Evolutionary conservation across 1,140 invertebrate genomes (phyloP).

Genomic region (Habropoda laboriosa): DNA sequence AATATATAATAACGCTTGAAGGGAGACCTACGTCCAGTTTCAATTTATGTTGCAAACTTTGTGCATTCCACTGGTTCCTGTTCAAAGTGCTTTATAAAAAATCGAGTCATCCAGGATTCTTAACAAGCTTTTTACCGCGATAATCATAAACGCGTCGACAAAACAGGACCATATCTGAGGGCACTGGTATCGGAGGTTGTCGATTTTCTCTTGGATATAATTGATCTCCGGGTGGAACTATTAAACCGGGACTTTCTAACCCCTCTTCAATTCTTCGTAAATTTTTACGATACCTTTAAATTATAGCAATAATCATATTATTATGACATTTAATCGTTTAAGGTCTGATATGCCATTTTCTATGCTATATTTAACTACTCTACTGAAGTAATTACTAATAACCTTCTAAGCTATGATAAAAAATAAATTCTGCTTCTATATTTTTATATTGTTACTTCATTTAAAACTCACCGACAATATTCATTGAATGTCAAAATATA

Average conservation of each 20-base stretch:
- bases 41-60: constrained; percentile 66
- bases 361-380: not conserved
- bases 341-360: not conserved
- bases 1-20: constrained; percentile 55
- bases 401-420: not conserved
- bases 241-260: constrained; percentile 82
- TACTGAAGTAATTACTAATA: not conserved
- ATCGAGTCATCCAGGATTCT: constrained; percentile 85
- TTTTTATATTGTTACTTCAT: not conserved
- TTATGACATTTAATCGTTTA: not conserved
- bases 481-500: constrained; percentile 98
- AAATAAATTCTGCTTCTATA: not conserved
- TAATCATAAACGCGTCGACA: constrained; percentile 97
- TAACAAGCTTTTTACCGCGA: constrained; percentile 90
- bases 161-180: constrained; percentile 95
- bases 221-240: constrained; percentile 84
- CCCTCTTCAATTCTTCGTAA: constrained; percentile 85
- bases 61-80: constrained; percentile 71
- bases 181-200: constrained; percentile 88
- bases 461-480: constrained; percentile 92
- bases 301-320: constrained; percentile 43
- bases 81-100: constrained; percentile 69
- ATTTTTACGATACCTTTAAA: constrained; percentile 85
- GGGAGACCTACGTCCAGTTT: constrained; percentile 74
- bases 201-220: constrained; percentile 81